Base-by-base conservation (phyloP, 2,888 invertebrate genomes). In the Odontocolon sp. region DNA sequence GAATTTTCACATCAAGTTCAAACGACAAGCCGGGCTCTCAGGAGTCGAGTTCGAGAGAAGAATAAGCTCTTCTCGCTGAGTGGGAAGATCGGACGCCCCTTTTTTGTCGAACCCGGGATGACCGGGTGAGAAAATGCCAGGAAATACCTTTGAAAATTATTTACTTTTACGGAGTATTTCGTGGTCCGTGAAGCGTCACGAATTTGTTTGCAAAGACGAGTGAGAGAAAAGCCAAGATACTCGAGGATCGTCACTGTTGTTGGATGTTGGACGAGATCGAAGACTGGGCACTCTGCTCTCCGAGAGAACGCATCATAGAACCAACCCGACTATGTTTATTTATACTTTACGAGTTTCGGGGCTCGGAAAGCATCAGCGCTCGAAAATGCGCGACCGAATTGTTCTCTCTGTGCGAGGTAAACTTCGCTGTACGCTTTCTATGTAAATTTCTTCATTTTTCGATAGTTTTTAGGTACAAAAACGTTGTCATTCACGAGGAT, bases 61-160 rank as follows among this genome's bases (percentile, higher is more conserved):
- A n/a, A n/a, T n/a, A n/a, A n/a, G n/a, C n/a, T n/a, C n/a, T n/a
- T n/a, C n/a, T n/a, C n/a, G n/a, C n/a, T n/a, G n/a, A n/a, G n/a
- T n/a, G n/a, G n/a, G n/a, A n/a, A n/a, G n/a, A n/a, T n/a, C n/a
- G n/a, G n/a, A n/a, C n/a, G n/a, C n/a, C n/a, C n/a, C n/a, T 23
- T 11, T 33, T 11, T 18, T 47, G 14, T 36, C 47, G 21, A 40
- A n/a, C 23, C 16, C 33, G 47, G n/a, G 4, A 40, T 14, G 26
- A 26, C 6, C 40, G 21, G 21, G 14, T 52, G 28, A 40, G 47
- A 18, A 59, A 61, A 57, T 9, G 28, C n/a, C 28, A 28, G 28
- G 14, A 9, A 8, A 66, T 40, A 56, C 42, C 63, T 64, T 64
- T 69, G 56, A 45, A 64, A 52, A 63, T 75, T 75, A 69, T 75